phyloP scores from a whole-genome alignment of 2,113 vertebrate species.

The Rallus limicola region DNA sequence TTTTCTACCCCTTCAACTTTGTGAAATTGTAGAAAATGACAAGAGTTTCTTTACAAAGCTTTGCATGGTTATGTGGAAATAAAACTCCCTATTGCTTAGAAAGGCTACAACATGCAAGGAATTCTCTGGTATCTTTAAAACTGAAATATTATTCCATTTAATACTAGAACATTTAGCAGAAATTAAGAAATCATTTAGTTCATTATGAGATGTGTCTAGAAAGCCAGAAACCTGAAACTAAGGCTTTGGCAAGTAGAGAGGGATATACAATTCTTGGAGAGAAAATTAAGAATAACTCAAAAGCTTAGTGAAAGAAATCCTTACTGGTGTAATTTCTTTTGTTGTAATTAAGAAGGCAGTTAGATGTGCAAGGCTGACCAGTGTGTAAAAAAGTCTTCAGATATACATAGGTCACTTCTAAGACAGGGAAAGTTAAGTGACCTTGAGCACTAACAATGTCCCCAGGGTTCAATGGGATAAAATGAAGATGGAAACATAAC shows the following conservation, averaged over 20 bases:
- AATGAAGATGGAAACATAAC: neutral
- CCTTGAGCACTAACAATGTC: neutral
- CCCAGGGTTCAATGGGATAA: neutral
- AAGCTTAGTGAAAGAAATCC: neutral
- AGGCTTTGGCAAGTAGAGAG: neutral
- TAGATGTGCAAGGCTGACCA: neutral
- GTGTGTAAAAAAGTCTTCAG: neutral
- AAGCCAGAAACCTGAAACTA: neutral
- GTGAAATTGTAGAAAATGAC: neutral
- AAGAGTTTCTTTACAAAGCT: neutral
- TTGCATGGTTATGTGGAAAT: neutral
- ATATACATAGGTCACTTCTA: neutral
- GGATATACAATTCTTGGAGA: neutral
- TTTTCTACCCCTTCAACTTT: constrained; percentile 20
- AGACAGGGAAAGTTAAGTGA: neutral
- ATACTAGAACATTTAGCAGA: neutral
- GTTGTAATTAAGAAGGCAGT: neutral
- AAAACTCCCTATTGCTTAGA: neutral
- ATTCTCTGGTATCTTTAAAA: neutral
- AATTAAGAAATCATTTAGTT: neutral
- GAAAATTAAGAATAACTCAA: neutral
- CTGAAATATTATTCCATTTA: neutral
- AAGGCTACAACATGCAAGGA: neutral
- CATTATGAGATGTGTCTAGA: neutral
- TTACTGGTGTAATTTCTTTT: neutral